phyloP scores from a whole-genome alignment of 1,140 invertebrate species.

The Lordiphosa mommai region DNA sequence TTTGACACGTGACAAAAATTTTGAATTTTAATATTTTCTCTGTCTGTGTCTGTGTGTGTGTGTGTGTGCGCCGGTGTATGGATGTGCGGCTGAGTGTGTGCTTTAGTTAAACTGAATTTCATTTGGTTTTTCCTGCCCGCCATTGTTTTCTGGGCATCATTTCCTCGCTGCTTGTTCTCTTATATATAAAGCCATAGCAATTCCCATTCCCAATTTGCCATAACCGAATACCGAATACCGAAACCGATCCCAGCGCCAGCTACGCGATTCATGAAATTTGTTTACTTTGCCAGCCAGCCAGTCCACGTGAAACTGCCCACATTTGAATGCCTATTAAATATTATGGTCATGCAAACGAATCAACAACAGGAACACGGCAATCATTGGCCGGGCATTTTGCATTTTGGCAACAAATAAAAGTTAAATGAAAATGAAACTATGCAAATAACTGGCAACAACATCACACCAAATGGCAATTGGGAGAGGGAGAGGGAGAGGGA shows the following conservation, averaged over 20 bases:
- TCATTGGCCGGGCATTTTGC: conserved; percentile 35
- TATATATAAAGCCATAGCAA: conserved; percentile 1
- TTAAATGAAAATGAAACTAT: too few relatives aligned
- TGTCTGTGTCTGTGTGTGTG: neutral
- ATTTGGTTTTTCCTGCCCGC: conserved; percentile 45
- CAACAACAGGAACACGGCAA: conserved; percentile 21
- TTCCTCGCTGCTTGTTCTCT: conserved; percentile 15
- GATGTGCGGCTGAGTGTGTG: conserved; percentile 11
- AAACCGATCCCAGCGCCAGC: neutral
- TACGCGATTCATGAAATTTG: conserved; percentile 37
- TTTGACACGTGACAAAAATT: conserved; percentile 74
- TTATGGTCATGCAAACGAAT: conserved; percentile 63
- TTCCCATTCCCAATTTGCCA: neutral
- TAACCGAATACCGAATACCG: neutral
- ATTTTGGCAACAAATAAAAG: conserved; percentile 10
- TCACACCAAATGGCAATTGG: neutral
- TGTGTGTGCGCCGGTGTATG: neutral
- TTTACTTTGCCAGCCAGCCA: conserved; percentile 46
- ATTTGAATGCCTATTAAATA: conserved; percentile 49
- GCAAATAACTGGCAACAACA: too few relatives aligned
- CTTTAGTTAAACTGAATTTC: conserved; percentile 58
- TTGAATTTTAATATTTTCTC: conserved; percentile 68
- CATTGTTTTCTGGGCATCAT: conserved; percentile 42
- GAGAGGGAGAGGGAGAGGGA: neutral
- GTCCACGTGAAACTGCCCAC: conserved; percentile 54